Conservation (phyloP, 1,140 invertebrate genomes). For the Scaptomyza hsui region DNA sequence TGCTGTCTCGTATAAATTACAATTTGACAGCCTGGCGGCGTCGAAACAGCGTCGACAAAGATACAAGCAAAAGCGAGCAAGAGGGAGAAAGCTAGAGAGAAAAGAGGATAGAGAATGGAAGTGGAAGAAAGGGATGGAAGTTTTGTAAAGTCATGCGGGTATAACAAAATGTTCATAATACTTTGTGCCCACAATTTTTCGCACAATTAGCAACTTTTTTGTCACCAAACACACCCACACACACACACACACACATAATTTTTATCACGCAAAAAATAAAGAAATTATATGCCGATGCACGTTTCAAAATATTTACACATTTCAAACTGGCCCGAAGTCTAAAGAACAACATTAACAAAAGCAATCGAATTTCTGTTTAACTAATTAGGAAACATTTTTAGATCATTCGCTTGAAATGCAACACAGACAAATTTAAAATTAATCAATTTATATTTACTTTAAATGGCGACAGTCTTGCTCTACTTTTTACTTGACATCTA, state of each 20-base stretch:
- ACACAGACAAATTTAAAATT: no score
- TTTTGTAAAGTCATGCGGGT: constrained; percentile 37
- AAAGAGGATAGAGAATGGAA: neutral
- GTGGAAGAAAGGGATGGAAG: neutral
- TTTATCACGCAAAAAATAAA: constrained; percentile 19
- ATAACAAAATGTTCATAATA: constrained; percentile 41
- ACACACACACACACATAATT: constrained; percentile 37
- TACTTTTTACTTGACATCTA: no score
- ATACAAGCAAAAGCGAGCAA: neutral
- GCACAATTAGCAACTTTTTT: constrained; percentile 59
- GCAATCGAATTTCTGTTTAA: neutral
- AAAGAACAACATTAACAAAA: constrained; percentile 29
- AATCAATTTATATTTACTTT: no score
- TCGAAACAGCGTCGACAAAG: constrained; percentile 8
- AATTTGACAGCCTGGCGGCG: constrained; percentile 59
- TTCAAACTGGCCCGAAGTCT: constrained; percentile 17
- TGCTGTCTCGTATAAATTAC: constrained; percentile 72
- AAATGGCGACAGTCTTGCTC: no score
- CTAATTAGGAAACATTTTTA: constrained; percentile 20
- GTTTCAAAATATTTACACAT: constrained; percentile 42
- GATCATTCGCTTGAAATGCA: neutral
- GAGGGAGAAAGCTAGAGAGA: neutral
- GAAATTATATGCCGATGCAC: constrained; percentile 28
- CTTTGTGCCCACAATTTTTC: constrained; percentile 59
- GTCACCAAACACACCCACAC: neutral